These are phyloP conservation scores for Troides helena DNA, from an alignment of 2,888 invertebrate species.

Conservation along the genomic window DNA sequence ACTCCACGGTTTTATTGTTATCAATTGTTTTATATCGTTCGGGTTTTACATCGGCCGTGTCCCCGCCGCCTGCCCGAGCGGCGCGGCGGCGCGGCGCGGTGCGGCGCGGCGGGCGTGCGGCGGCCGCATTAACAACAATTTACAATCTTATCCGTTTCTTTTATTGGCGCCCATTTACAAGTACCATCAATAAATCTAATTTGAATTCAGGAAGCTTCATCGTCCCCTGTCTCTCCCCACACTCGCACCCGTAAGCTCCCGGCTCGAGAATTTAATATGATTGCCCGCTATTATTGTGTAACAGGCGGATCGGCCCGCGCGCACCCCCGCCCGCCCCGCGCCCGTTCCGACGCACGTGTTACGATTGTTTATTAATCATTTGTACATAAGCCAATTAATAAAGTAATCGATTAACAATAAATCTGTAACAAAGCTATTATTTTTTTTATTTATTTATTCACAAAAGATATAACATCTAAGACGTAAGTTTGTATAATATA, in stretches of 20 bases:
- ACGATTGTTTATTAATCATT: no score
- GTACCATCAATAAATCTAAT: slow-evolving; percentile 30
- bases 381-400: no score
- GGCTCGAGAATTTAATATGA: slow-evolving; percentile 24
- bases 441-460: no score
- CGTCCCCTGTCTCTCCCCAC: neutral
- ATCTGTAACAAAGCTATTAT: no score
- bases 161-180: slow-evolving; percentile 31
- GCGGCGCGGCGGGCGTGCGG: neutral
- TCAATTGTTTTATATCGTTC: slow-evolving; percentile 61
- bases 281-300: slow-evolving; percentile 18
- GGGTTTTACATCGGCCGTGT: slow-evolving; percentile 38
- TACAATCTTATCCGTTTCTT: slow-evolving; percentile 34
- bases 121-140: slow-evolving; percentile 32
- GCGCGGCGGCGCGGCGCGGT: neutral
- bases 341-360: no score
- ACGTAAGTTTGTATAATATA: no score
- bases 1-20: slow-evolving; percentile 72
- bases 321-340: no score
- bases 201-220: slow-evolving; percentile 30
- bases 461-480: no score
- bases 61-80: slow-evolving; percentile 7
- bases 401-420: no score
- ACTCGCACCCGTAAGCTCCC: neutral
- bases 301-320: neutral